Conservation (phyloP, 2,888 invertebrate genomes). For the Agrilus cyanescens region DNA sequence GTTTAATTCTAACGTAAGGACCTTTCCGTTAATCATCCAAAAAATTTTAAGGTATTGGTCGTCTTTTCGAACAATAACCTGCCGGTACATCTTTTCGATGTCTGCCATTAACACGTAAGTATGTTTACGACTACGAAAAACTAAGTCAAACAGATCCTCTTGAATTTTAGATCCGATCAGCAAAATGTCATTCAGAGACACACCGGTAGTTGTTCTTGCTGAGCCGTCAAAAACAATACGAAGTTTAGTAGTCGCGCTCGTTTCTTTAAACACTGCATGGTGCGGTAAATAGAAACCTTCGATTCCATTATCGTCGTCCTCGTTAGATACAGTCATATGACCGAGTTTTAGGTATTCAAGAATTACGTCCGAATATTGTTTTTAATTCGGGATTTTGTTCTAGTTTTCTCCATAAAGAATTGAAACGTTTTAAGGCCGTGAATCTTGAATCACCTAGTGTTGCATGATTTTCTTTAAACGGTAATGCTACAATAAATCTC, state of each 20-base stretch:
- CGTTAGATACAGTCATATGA: constrained; percentile 10
- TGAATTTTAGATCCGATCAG: constrained; percentile 3
- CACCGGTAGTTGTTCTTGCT: constrained; percentile 7
- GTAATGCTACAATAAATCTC: constrained; percentile 1
- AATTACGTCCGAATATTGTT: constrained; percentile 11
- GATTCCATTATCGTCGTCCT: constrained; percentile 1
- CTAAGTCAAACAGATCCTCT: constrained; percentile 6
- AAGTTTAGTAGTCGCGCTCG: constrained; percentile 11
- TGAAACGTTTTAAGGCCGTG: constrained; percentile 8
- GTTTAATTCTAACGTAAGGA: constrained; percentile 6
- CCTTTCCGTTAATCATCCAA: too few species aligned
- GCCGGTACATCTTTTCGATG: too few species aligned
- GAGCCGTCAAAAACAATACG: constrained; percentile 13
- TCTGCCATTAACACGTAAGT: too few species aligned
- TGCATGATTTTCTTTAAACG: constrained; percentile 2
- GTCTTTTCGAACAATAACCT: too few species aligned
- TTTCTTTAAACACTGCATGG: constrained; percentile 12
- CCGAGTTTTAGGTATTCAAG: constrained; percentile 11
- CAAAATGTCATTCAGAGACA: constrained; percentile 11
- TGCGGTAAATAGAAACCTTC: constrained; percentile 11
- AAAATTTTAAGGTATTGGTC: too few species aligned
- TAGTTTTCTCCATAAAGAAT: constrained; percentile 9
- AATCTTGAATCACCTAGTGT: constrained; percentile 9
- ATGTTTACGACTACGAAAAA: not conserved
- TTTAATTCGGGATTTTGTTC: constrained; percentile 6